Evolutionary conservation across 1,140 invertebrate species (phyloP), one percentile per base, ranked within the genome.

Genomic region (Drosophila willistoni): DNA sequence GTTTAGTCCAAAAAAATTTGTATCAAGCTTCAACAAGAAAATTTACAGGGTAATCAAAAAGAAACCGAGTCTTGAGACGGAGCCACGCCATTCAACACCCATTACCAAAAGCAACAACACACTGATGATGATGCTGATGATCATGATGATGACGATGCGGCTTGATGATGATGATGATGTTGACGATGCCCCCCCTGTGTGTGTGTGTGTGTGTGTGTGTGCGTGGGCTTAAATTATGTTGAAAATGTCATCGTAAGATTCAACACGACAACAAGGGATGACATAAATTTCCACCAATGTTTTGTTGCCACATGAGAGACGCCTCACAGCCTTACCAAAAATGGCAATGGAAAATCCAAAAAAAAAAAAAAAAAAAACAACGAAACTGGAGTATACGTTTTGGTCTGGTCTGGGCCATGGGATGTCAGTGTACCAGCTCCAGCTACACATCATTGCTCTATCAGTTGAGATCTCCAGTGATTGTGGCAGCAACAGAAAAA

Each of bases 221-320:
- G 90, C 90, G 90, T 91, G 90, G 90, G 90, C 77, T 91, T 91
- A 90, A 91, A 91, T 91, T 91, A 91, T 91, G 90, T 91, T 90
- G 83, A 71, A 91, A 91, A 91, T 91, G 90, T 91, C 90, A 91
- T 91, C 90, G 87, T 91, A 91, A 91, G 87, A 91, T 91, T 89
- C 90, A 90, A 91, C 87, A 89, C 90, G 90, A 91, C 90, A 91
- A 91, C 86, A 91, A 91, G 90, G 85, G 90, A 90, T 91, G 90
- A 91, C 90, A 91, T 91, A 91, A 91, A 91, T 91, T 91, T 91
- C 90, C 90, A 91, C 90, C 90, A 91, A 91, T 90, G 91, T 85
- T 79, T 79, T 91, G 82, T 78, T 83, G 56, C 62, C 70, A 74
- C 75, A 80, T 60, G 75, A 64, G 64, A 68, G 71, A 73, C 64